A percentile compares a stretch with the other conserved stretches of the same genome.
These are phyloP conservation scores for Drosophila micromelanica DNA, from an alignment of 1,140 invertebrate species.

Conservation along the genomic window DNA sequence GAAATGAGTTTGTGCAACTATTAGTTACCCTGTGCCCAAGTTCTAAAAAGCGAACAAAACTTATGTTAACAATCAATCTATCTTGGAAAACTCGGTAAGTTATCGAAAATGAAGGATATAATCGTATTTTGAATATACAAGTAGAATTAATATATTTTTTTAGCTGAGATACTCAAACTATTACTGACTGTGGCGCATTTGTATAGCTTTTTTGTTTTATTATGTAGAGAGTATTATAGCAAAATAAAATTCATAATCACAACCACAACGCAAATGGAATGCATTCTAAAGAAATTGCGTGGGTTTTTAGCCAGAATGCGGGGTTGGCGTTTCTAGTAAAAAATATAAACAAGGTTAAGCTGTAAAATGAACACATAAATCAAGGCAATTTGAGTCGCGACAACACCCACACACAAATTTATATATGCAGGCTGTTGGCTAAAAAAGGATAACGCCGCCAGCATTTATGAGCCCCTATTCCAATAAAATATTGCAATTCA, in stretches of 20 bases:
- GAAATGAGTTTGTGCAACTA: background rate
- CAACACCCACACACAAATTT: constrained; percentile 6
- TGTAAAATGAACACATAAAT: constrained; percentile 40
- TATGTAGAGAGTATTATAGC: constrained; percentile 5
- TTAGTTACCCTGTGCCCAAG: background rate
- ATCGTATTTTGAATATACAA: no score
- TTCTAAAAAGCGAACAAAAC: no score
- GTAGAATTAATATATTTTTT: no score
- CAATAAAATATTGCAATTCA: background rate
- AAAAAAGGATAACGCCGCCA: background rate
- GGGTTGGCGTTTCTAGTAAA: background rate
- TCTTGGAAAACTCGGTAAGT: no score
- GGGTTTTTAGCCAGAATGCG: background rate
- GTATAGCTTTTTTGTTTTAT: background rate
- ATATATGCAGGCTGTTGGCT: background rate
- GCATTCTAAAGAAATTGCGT: constrained; percentile 13
- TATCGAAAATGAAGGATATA: no score
- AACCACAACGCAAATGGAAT: constrained; percentile 27
- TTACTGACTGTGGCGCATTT: no score
- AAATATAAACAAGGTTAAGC: constrained; percentile 2
- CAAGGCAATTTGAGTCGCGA: constrained; percentile 19
- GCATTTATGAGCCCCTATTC: constrained; percentile 3
- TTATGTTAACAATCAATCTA: no score
- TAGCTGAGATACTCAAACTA: no score
- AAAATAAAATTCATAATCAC: constrained; percentile 29